Conservation (phyloP, 2,113 vertebrate genomes). For the Chrysochloris asiatica region DNA sequence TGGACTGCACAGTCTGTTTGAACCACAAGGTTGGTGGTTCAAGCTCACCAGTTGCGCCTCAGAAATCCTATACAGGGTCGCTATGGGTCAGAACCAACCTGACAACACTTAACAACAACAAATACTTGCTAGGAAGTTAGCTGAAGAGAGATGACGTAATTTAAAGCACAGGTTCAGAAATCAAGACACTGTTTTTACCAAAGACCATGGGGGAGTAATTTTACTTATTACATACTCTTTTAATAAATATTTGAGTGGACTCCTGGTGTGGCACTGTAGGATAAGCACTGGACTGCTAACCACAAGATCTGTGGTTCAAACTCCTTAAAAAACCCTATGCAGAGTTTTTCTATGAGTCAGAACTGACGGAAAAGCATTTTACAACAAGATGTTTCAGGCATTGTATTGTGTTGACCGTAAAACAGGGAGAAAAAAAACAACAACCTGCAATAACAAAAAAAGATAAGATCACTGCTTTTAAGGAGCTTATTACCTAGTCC, state of each 20-base stretch:
- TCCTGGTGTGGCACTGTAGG: too few species aligned
- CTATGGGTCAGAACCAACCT: too few species aligned
- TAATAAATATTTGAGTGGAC: not conserved
- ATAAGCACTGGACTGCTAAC: too few species aligned
- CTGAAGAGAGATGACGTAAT: not conserved
- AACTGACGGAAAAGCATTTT: too few species aligned
- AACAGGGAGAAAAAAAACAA: not conserved
- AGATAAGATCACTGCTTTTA: rapidly evolving
- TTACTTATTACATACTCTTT: not conserved
- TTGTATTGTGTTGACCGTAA: not conserved
- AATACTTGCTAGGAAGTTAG: not conserved
- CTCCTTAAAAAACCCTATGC: too few species aligned
- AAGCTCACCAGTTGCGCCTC: too few species aligned
- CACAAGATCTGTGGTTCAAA: too few species aligned
- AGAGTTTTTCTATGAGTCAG: too few species aligned
- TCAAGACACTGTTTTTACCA: not conserved
- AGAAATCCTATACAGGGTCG: too few species aligned
- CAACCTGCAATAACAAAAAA: not conserved
- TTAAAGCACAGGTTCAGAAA: not conserved
- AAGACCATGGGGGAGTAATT: not conserved
- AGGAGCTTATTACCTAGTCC: not conserved
- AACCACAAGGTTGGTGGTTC: too few species aligned
- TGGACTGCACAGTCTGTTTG: too few species aligned
- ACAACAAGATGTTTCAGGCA: not conserved
- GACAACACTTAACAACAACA: too few species aligned